Evolutionary conservation across 2,797 vertebrate species (phyloP), one percentile per base, ranked within the genome.

Genomic region (Heterohyrax brucei): DNA sequence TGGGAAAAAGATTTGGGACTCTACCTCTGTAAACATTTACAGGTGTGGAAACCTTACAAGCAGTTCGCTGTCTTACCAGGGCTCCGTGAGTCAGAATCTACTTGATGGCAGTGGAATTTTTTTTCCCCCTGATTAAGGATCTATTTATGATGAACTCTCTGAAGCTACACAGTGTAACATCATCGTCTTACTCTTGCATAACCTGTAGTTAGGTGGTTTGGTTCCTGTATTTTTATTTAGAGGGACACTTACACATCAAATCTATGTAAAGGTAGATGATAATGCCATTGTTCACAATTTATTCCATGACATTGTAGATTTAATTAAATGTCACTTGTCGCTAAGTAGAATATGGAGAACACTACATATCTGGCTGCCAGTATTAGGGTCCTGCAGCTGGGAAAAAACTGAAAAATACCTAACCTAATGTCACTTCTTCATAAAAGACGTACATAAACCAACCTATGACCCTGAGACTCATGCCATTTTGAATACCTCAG

Each of bases 351-450:
- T 76, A 86, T 14, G 28, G 28, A 91, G 44, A 81, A 82, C 8
- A 84, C 30, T 56, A 18, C 80, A 14, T 85, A 93, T 85, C 62
- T 96, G 81, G 1, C 56, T 50, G 7, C 9, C 9, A 53, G 6
- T 84, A 4, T 86, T 66, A 80, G 83, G 93, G 91, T 82, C 53
- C 5, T 61, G 86, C 19, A 80, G 12, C 44, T 89, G 56, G 21
- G 61, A 93, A 87, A 88, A 22, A 80, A 75, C 22, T 46, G 70
- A n/a, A 87, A 96, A 95, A 87, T 68, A 80, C 33, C 48, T 79
- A n/a, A 5, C 75, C 28, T 73, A 53, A 46, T 2, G 48, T 73
- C 33, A 79, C 3, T 80, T 84, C 44, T 93, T 92, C 50, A 46
- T 70, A 59, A 89, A 94, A 61, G 22, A 80, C 9, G 5, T 44